Evolutionary conservation across 2,113 vertebrate species (phyloP).

Genomic region (Cavia porcellus): DNA sequence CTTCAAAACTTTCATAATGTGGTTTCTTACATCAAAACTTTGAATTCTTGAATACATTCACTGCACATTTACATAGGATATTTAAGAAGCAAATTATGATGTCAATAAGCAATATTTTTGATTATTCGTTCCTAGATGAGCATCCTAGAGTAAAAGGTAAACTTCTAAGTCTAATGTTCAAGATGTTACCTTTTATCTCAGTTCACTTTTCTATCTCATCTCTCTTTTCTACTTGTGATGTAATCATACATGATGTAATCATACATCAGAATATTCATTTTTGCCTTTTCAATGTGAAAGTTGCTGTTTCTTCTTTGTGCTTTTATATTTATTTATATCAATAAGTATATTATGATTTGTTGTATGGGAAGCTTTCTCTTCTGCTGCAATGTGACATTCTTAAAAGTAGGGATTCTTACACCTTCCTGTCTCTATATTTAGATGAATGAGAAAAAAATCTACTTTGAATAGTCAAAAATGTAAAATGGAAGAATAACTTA

Average conservation of each 20-base stretch:
- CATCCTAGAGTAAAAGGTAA: background rate
- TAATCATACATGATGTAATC: background rate
- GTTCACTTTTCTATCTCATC: background rate
- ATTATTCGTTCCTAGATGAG: background rate
- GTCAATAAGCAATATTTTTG: background rate
- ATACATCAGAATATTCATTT: background rate
- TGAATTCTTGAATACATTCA: background rate
- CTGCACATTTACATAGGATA: background rate
- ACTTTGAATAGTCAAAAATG: background rate
- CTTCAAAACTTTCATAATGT: background rate
- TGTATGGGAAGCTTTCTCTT: background rate
- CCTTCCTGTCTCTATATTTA: background rate
- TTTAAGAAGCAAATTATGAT: background rate
- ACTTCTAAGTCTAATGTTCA: background rate
- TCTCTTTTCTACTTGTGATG: background rate
- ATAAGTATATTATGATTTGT: conserved; percentile 25
- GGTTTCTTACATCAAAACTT: background rate
- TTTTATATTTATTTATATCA: conserved; percentile 2
- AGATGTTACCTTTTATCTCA: background rate
- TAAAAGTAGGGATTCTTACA: background rate
- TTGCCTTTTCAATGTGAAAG: conserved; percentile 29
- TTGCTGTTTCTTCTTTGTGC: background rate
- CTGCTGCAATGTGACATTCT: background rate
- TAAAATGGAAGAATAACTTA: conserved; percentile 3
- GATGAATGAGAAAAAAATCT: background rate